Evolutionary conservation across 2,888 invertebrate genomes (phyloP), one percentile per base, ranked within the genome.

Genomic region (Troilus luridus): DNA sequence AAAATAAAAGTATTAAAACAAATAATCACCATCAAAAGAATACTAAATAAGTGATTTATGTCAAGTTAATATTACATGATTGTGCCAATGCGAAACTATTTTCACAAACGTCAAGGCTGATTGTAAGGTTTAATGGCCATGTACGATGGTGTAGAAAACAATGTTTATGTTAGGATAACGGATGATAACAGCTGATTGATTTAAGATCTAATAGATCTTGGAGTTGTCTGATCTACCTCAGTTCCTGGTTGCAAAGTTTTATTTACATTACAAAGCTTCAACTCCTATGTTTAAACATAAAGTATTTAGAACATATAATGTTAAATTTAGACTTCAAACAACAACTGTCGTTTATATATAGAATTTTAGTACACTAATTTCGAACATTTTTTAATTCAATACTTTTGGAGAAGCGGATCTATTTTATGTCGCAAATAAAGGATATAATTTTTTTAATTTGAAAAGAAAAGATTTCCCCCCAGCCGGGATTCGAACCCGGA

Each of bases 131-230:
- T 72, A 14, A 72, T 27, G 27, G 17, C 17, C 17, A 19, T 27
- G 41, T 41, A 19, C 17, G 8, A 2, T 10, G 1, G 72, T 17
- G 17, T 77, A 77, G 7, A 77, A 77, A 77, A 17, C 27, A 41
- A 67, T 14, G 41, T 77, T 77, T 77, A 72, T n/a, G 0, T 8
- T 24, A 3, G 24, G 67, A 24, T 67, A 67, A 24, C 24, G 6
- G 24, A 67, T 67, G 67, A 67, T 67, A 24, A 12, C 67, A 14
- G 14, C 67, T 77, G 72, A 77, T 77, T 77, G 72, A 77, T 77
- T 77, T 77, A 77, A 77, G 11, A 19, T 17, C 27, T 19, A 41
- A 17, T 41, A 41, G 72, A 77, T 77, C 17, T 8, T 41, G 27
- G 27, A 14, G 27, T 77, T 77, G 41, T 77, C 7, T 41, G 72